A percentile compares a stretch with the other conserved stretches of the same genome.
Conservation (phyloP, 53 echinoderm and acorn worm species). For the Echinometra lucunter region DNA sequence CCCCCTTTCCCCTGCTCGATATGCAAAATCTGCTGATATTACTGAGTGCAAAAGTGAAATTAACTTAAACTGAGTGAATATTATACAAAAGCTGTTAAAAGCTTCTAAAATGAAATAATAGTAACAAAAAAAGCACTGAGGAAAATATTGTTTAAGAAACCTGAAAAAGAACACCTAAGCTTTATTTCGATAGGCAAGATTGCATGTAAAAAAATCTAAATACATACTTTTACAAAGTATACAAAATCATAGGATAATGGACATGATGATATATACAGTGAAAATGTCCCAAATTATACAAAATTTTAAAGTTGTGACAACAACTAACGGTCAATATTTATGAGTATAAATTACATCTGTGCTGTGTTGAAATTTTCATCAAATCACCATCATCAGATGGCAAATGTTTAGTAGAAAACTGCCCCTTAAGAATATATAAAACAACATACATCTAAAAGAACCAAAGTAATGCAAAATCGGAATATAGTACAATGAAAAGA, state of each 20-base stretch:
- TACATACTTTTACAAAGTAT: neutral
- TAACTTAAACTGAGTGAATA: neutral
- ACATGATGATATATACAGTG: neutral
- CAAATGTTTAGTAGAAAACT: too few species aligned
- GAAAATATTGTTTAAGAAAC: neutral
- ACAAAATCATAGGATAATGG: neutral
- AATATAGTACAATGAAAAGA: neutral
- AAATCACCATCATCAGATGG: neutral
- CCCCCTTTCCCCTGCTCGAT: neutral
- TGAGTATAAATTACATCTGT: neutral
- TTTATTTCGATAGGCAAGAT: constrained; percentile 24
- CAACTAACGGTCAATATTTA: neutral
- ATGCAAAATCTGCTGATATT: neutral
- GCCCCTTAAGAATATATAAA: too few species aligned
- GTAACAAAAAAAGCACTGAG: neutral
- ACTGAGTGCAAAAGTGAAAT: too few species aligned
- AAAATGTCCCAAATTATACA: neutral
- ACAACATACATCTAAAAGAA: neutral
- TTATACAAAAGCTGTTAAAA: too few species aligned
- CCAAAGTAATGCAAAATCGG: neutral
- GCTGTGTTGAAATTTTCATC: neutral
- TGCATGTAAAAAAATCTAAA: neutral
- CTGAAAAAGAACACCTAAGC: neutral
- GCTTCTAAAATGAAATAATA: neutral
- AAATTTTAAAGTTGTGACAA: neutral